Conservation (phyloP, 2,113 vertebrate species). For the Jaculus jaculus region DNA sequence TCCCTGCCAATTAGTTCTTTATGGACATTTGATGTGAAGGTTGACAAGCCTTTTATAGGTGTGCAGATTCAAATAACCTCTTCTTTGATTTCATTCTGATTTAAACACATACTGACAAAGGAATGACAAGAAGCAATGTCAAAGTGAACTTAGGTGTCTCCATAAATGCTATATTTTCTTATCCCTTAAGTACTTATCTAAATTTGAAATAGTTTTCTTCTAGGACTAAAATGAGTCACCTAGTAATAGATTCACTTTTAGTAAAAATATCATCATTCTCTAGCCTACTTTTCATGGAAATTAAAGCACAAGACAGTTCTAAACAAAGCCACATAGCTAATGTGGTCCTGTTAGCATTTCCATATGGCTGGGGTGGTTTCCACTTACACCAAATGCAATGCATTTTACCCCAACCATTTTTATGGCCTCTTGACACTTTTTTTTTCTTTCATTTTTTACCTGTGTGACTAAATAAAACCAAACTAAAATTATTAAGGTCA, state of each 20-base stretch:
- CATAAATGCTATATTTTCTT: background rate
- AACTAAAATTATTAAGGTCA: conserved; percentile 63
- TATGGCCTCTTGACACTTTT: conserved; percentile 42
- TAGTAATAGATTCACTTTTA: conserved; percentile 30
- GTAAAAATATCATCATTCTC: background rate
- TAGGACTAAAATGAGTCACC: background rate
- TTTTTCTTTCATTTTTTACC: too few relatives aligned
- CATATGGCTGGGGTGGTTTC: background rate
- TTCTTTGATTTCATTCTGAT: background rate
- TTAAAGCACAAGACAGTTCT: conserved; percentile 8
- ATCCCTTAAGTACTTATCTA: background rate
- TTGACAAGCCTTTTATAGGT: background rate
- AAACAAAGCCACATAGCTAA: background rate
- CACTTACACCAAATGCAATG: background rate
- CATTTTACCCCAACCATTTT: conserved; percentile 28
- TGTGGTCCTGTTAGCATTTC: background rate
- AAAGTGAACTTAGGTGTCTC: background rate
- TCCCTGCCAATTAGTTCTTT: conserved; percentile 39
- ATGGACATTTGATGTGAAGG: conserved; percentile 36
- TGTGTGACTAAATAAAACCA: conserved; percentile 60
- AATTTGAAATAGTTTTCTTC: conserved; percentile 28
- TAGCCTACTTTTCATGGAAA: background rate
- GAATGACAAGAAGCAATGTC: background rate
- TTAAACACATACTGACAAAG: conserved; percentile 4
- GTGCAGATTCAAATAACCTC: background rate